Evolutionary conservation across 2,113 vertebrate species (phyloP).

Genomic region (Leptodactylus fuscus): DNA sequence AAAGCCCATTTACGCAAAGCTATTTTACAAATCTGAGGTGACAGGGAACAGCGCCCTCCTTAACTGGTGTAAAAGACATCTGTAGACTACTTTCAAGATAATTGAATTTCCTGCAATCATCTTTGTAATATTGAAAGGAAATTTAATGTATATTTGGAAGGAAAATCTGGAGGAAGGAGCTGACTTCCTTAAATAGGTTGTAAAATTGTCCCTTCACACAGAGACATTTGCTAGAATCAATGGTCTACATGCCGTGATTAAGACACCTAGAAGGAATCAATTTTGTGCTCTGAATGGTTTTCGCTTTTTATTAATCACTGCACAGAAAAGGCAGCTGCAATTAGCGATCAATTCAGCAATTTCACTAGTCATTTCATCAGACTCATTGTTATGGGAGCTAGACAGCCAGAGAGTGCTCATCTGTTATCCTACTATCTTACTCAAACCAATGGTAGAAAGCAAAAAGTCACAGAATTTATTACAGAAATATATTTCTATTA

Average conservation of each 20-base stretch:
- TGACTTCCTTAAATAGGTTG: background rate
- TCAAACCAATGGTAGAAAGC: background rate
- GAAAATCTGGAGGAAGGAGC: conserved; percentile 2
- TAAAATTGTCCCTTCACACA: background rate
- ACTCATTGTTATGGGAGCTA: background rate
- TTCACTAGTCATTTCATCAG: conserved; percentile 25
- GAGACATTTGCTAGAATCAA: conserved; percentile 21
- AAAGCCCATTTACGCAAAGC: no score
- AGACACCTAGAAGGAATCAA: conserved; percentile 23
- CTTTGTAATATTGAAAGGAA: background rate
- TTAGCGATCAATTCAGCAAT: conserved; percentile 28
- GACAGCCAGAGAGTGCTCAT: background rate
- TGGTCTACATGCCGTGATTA: conserved; percentile 13
- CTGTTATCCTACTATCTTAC: background rate
- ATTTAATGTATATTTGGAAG: background rate
- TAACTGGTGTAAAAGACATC: no score
- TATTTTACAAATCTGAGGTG: no score
- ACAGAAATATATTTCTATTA: background rate
- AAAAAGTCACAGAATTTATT: background rate
- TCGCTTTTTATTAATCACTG: conserved; percentile 25
- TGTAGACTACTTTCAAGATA: background rate
- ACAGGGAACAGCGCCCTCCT: no score
- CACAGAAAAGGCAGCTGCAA: conserved; percentile 13
- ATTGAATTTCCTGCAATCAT: background rate
- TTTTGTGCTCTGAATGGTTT: conserved; percentile 17